These are phyloP conservation scores for Cephalopterus ornatus DNA, from an alignment of 2,113 vertebrate species.

Conservation along the genomic window DNA sequence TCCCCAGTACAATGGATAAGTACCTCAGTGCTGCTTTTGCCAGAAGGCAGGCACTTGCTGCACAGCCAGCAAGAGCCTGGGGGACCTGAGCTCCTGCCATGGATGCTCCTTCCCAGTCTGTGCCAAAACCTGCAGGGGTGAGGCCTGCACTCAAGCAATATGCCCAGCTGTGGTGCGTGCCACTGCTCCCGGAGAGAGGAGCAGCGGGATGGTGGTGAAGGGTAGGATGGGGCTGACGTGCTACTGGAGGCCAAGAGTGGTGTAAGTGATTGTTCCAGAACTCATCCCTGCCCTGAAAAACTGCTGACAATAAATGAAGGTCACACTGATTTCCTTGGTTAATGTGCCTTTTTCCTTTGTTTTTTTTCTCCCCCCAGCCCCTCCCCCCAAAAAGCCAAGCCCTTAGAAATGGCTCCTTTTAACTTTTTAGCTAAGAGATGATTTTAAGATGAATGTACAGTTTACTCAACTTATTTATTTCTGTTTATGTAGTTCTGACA, in stretches of 20 bases:
- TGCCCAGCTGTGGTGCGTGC: neutral
- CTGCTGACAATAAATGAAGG: constrained; percentile 63
- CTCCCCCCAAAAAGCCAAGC: neutral
- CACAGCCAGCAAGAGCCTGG: neutral
- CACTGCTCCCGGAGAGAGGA: neutral
- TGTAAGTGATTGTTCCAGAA: constrained; percentile 4
- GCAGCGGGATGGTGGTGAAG: neutral
- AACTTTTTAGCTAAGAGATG: neutral
- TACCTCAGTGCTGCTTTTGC: constrained; percentile 58
- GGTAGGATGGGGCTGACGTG: neutral
- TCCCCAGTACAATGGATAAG: neutral
- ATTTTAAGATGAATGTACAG: neutral
- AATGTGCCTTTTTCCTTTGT: constrained; percentile 17
- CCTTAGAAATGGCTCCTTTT: neutral
- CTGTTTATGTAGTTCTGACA: constrained; percentile 37
- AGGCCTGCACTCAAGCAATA: neutral
- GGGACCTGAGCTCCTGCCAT: neutral
- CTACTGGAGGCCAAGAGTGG: constrained; percentile 21
- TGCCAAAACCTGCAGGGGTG: constrained; percentile 46
- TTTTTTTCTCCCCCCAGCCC: neutral
- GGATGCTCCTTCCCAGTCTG: constrained; percentile 10
- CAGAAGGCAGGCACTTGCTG: constrained; percentile 21
- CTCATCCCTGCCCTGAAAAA: constrained; percentile 44
- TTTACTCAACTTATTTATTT: constrained; percentile 61
- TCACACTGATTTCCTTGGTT: neutral